Conservation (phyloP, 2,888 invertebrate genomes). For the Eledone cirrhosa region DNA sequence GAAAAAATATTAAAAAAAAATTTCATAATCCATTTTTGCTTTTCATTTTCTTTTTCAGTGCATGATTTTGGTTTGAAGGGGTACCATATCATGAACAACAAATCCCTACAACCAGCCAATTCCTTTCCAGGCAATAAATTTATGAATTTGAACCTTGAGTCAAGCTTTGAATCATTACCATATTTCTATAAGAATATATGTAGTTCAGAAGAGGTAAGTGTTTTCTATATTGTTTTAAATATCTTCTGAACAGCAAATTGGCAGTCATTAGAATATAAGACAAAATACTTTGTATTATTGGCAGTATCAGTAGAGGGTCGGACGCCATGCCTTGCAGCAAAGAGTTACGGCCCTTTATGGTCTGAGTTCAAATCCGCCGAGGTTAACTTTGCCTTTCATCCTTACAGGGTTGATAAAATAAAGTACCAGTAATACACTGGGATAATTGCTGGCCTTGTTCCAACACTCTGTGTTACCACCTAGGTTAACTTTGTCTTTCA, state of each 20-base stretch:
- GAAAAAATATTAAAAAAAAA: background rate
- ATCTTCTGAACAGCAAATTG: background rate
- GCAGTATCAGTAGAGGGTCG: too few species aligned
- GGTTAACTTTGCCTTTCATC: too few species aligned
- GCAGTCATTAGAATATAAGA: too few species aligned
- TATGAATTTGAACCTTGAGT: background rate
- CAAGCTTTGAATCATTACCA: background rate
- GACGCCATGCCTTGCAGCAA: too few species aligned
- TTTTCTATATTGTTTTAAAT: background rate
- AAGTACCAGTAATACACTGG: too few species aligned
- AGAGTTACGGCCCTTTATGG: too few species aligned
- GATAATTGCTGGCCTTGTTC: too few species aligned
- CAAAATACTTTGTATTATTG: too few species aligned
- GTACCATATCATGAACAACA: slow-evolving; percentile 16
- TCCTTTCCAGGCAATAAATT: background rate
- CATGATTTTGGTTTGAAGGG: slow-evolving; percentile 25
- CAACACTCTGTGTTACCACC: too few species aligned
- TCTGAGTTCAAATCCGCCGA: too few species aligned
- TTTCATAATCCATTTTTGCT: background rate
- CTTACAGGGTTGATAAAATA: too few species aligned
- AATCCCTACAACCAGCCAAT: background rate
- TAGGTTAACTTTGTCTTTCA: too few species aligned
- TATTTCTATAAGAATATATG: background rate
- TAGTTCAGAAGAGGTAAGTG: slow-evolving; percentile 4
- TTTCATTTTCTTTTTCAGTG: background rate